Base-by-base conservation (phyloP, 2,888 invertebrate species). In the Heliconius hortense region DNA sequence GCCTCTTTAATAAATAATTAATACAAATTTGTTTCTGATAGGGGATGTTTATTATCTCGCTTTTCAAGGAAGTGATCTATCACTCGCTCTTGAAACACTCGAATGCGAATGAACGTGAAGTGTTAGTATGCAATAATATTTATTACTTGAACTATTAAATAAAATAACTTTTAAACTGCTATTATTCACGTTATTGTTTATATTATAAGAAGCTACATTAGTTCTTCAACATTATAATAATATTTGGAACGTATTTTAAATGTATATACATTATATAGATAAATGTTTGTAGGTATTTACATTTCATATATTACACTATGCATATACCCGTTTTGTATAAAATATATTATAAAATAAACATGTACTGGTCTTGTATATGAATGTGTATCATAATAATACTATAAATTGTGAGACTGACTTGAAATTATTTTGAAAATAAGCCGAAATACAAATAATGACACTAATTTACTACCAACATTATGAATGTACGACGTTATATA, bases 121-220 rank as follows among this genome's bases (percentile, higher is more conserved):
- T 39, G 39, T 66, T 66, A 24, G 66, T 66, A 15, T 66, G 39
- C 66, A 39, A 39, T 66, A 39, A 66, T 66, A 66, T 66, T 66
- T 66, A 66, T 66, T 24, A 18, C 24, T 39, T 66, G 1, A 43
- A 66, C 24, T 66, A 43, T 66, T 43, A 66, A 66, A 66, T 66
- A 66, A 43, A 66, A 39, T 66, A 66, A 43, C 39, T 66, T 66
- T 66, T 66, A 66, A 43, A 66, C 24, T 24, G 39, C 66, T 24
- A 66, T 66, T 24, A 66, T 39, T 66, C 24, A 66, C 39, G 24
- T 8, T 18, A 66, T 18, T 15, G 66, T 26, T 66, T 66, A 66
- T 66, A 24, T 66, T 24, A 39, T 13, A 24, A 5, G 31, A 64
- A 35, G 10, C n/a, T 11, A 39, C 13, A 64, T n/a, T 64, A 11